Evolutionary conservation across 1,140 invertebrate species (phyloP), one percentile per base, ranked within the genome.

Genomic region (Tetramorium parvispinum): DNA sequence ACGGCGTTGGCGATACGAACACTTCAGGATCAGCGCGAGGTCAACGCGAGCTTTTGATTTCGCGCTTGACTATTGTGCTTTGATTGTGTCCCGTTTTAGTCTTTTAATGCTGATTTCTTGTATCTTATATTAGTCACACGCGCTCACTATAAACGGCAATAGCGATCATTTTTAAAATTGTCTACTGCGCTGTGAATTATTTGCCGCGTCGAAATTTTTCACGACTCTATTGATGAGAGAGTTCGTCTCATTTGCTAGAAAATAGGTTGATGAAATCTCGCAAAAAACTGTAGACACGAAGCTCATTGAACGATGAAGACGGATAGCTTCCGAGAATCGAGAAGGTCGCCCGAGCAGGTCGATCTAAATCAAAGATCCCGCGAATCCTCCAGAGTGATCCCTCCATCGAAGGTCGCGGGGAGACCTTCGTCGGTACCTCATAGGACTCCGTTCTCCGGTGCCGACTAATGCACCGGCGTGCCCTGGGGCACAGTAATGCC

Each of bases 401-500:
- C 59, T 37, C 66, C 53, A 40, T 63, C 82, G 87, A 88, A 90
- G 87, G 87, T 88, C 89, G 89, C 61, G 43, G 46, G 40, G 66
- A 51, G 71, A 32, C 76, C 87, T 71, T 82, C 70, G 70, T 55
- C 68, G 59, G 88, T 88, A 79, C 89, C 87, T 75, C 73, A 68
- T 65, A 32, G 76, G 63, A 76, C 73, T 75, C 86, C 37, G 65
- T 88, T 68, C 79, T 88, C 63, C 70, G 78, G 90, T 59, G 65
- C 73, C 88, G 91, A 92, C 94, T 94, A 95, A 95, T 95, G 94
- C 94, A 94, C 88, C 91, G 86, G 81, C 88, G 89, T 92, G 92
- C 94, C 93, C 91, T 89, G 92, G 92, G 94, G 93, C 92, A 92
- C 92, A 89, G 92, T 94, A 94, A 95, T 95, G 92, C 93, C 94